Conservation (phyloP, 1,140 invertebrate genomes). For the Sycophila sp. region DNA sequence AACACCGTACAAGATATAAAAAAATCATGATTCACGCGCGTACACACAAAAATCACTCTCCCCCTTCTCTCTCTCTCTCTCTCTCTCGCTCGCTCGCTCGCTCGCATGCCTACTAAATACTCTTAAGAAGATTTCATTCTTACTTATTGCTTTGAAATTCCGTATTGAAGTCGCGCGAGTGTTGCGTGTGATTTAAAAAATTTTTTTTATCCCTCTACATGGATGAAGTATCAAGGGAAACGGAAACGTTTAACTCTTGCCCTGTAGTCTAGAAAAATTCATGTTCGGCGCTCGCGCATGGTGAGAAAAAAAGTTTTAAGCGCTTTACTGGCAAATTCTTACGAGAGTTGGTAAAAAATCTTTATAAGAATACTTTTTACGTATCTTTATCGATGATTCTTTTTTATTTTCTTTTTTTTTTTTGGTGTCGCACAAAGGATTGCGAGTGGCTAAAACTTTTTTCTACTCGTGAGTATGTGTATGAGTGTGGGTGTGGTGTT, state of each 20-base stretch:
- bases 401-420: not conserved
- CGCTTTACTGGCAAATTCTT: conserved; percentile 6
- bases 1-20: conserved; percentile 31
- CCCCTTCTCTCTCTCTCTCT: not conserved
- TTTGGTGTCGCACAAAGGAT: not conserved
- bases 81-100: not conserved
- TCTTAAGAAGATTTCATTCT: conserved; percentile 40
- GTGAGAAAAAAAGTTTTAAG: conserved; percentile 25
- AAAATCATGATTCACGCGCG: conserved; percentile 30
- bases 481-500: not conserved
- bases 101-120: conserved; percentile 29
- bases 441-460: conserved; percentile 17
- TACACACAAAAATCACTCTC: conserved; percentile 3
- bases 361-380: conserved; percentile 39
- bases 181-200: too few species aligned
- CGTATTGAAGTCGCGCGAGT: conserved; percentile 58
- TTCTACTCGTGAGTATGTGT: not conserved
- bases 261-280: conserved; percentile 1
- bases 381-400: too few species aligned
- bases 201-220: conserved; percentile 14
- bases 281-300: not conserved
- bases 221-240: conserved; percentile 7
- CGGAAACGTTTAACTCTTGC: conserved; percentile 5
- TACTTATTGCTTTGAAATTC: conserved; percentile 66
- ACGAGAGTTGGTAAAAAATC: conserved; percentile 31